Conservation (phyloP, 2,113 vertebrate species). For the Origma solitaria region DNA sequence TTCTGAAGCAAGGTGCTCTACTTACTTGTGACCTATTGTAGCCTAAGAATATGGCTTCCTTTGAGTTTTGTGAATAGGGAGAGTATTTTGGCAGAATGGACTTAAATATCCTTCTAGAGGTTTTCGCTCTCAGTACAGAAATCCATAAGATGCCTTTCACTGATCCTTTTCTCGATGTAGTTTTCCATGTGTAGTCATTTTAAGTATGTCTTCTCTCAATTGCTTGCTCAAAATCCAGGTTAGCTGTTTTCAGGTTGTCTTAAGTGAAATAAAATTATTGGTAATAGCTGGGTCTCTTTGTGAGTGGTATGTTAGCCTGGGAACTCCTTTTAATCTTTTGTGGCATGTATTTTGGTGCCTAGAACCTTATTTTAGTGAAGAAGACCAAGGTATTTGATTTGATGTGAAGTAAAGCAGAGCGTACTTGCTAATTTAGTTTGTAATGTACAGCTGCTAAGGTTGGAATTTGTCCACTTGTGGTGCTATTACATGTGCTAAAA, state of each 20-base stretch:
- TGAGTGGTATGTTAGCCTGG: conserved; percentile 12
- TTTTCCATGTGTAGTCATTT: conserved; percentile 61
- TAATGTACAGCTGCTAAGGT: conserved; percentile 57
- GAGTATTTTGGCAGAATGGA: conserved; percentile 65
- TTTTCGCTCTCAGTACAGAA: conserved; percentile 53
- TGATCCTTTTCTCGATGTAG: conserved; percentile 18
- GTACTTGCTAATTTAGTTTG: conserved; percentile 67
- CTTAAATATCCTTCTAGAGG: conserved; percentile 61
- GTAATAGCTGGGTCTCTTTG: conserved; percentile 61
- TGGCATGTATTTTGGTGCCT: conserved; percentile 20
- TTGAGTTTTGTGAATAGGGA: conserved; percentile 67
- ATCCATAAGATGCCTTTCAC: conserved; percentile 22
- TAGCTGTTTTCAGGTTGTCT: conserved; percentile 61
- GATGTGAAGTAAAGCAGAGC: conserved; percentile 64
- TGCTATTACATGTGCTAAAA: conserved; percentile 70
- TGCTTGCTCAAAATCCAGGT: conserved; percentile 58
- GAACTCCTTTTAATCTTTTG: conserved; percentile 40
- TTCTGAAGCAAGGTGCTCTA: conserved; percentile 70
- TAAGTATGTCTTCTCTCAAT: conserved; percentile 42
- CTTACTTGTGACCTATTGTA: conserved; percentile 73
- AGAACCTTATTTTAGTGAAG: conserved; percentile 60
- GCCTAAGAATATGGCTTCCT: conserved; percentile 62
- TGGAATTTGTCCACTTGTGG: conserved; percentile 67
- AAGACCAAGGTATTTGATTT: conserved; percentile 45
- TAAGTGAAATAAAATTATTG: conserved; percentile 67